Conservation (phyloP, 2,797 vertebrate genomes). For the Leuciscus waleckii region DNA sequence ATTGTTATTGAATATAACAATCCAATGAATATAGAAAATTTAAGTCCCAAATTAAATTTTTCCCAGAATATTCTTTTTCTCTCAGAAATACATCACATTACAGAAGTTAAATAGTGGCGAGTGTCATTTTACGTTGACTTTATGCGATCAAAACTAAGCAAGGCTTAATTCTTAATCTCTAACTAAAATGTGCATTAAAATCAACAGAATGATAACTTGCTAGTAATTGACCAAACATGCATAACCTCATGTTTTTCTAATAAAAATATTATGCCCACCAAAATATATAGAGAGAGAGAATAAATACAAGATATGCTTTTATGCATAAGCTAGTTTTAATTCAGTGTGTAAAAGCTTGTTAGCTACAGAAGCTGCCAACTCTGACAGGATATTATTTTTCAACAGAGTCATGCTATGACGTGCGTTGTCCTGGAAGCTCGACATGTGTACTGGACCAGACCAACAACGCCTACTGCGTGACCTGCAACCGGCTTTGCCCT, state of each 20-base stretch:
- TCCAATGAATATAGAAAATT: not conserved
- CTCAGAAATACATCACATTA: not conserved
- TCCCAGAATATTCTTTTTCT: not conserved
- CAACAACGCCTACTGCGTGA: slow-evolving; percentile 89
- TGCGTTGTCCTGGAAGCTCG: slow-evolving; percentile 84
- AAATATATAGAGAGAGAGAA: not conserved
- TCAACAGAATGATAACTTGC: not conserved
- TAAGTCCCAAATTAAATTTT: not conserved
- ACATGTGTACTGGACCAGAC: slow-evolving; percentile 89
- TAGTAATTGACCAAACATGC: not conserved
- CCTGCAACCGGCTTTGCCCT: slow-evolving; percentile 85
- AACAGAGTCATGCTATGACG: slow-evolving; percentile 87
- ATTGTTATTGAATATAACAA: not conserved
- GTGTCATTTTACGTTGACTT: not conserved
- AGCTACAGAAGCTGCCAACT: not conserved
- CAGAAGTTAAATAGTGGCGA: not conserved
- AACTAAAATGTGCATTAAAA: not conserved
- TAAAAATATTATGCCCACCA: not conserved
- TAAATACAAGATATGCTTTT: not conserved
- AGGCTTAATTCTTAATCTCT: not conserved
- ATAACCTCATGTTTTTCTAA: not conserved
- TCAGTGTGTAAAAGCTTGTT: not conserved
- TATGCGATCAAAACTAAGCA: not conserved
- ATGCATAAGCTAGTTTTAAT: not conserved
- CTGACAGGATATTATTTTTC: slow-evolving; percentile 56